phyloP scores from a whole-genome alignment of 1,140 invertebrate species.

The Phymastichus coffea region DNA sequence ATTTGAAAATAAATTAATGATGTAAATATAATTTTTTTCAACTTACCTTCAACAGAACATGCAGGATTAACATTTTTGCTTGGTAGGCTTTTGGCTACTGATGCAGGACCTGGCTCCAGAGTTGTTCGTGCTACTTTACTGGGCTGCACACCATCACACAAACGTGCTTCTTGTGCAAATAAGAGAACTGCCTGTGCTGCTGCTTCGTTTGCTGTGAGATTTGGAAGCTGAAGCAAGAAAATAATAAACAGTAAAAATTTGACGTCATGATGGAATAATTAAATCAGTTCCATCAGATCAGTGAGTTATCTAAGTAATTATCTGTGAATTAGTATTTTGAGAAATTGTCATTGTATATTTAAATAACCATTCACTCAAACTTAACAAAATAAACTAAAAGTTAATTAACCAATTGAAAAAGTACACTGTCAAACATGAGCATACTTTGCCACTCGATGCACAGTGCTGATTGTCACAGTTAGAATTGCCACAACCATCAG shows the following conservation, averaged over 20 bases:
- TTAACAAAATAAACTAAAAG: slow-evolving; percentile 3
- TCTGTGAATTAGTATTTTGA: too few relatives aligned
- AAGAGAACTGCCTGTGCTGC: slow-evolving; percentile 84
- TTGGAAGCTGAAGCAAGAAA: slow-evolving; percentile 61
- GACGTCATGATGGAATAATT: not conserved
- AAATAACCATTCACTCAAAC: too few relatives aligned
- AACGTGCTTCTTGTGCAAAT: slow-evolving; percentile 78
- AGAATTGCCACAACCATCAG: slow-evolving; percentile 85
- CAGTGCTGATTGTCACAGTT: slow-evolving; percentile 83
- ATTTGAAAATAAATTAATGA: not conserved
- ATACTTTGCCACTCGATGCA: slow-evolving; percentile 83
- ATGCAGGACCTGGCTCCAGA: slow-evolving; percentile 54
- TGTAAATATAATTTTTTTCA: not conserved
- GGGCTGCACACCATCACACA: slow-evolving; percentile 73
- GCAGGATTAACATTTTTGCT: slow-evolving; percentile 56
- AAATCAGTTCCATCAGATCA: too few relatives aligned
- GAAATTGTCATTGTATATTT: too few relatives aligned
- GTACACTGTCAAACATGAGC: slow-evolving; percentile 21
- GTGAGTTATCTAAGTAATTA: too few relatives aligned
- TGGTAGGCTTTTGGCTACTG: slow-evolving; percentile 61
- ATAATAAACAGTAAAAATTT: not conserved
- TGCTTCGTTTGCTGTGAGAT: slow-evolving; percentile 81
- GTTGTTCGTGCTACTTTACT: slow-evolving; percentile 71
- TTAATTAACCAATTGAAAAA: not conserved
- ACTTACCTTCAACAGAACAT: slow-evolving; percentile 52